A percentile compares a stretch with the other conserved stretches of the same genome.
phyloP scores from a whole-genome alignment of 2,113 vertebrate genomes.

The Danionella cerebrum region DNA sequence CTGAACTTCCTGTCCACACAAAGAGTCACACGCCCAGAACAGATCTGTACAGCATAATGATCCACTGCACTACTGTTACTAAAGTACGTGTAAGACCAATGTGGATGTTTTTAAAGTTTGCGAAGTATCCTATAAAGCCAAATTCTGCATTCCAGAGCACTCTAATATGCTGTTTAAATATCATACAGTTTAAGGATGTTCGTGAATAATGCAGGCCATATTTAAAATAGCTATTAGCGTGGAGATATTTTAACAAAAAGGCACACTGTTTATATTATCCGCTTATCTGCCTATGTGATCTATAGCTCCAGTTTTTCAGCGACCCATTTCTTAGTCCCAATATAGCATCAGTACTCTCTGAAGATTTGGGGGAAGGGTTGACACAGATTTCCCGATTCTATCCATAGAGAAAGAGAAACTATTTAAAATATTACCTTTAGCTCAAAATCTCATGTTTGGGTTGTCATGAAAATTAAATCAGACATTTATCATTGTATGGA shows the following conservation, averaged over 20 bases:
- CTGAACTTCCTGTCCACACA: not conserved
- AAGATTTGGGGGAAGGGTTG: conserved; percentile 33
- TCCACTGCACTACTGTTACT: not conserved
- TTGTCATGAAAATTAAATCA: too few species aligned
- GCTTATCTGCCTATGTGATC: too few species aligned
- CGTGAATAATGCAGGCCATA: too few species aligned
- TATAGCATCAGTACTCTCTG: conserved; percentile 36
- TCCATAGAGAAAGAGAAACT: not conserved
- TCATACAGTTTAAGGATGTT: not conserved
- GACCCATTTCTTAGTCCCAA: conserved; percentile 49
- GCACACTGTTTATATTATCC: too few species aligned
- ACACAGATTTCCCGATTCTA: conserved; percentile 31
- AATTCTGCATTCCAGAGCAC: too few species aligned
- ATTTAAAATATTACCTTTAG: not conserved
- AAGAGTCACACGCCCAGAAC: not conserved
- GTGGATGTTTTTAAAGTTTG: not conserved
- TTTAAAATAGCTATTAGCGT: too few species aligned
- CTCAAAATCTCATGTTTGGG: not conserved
- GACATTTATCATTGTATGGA: too few species aligned
- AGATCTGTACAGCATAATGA: not conserved
- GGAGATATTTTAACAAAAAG: too few species aligned
- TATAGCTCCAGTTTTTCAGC: too few species aligned
- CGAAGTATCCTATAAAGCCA: not conserved
- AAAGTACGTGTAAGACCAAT: not conserved
- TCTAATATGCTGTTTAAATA: not conserved